Base-by-base conservation (phyloP, 1,140 invertebrate genomes). In the Samia ricini region DNA sequence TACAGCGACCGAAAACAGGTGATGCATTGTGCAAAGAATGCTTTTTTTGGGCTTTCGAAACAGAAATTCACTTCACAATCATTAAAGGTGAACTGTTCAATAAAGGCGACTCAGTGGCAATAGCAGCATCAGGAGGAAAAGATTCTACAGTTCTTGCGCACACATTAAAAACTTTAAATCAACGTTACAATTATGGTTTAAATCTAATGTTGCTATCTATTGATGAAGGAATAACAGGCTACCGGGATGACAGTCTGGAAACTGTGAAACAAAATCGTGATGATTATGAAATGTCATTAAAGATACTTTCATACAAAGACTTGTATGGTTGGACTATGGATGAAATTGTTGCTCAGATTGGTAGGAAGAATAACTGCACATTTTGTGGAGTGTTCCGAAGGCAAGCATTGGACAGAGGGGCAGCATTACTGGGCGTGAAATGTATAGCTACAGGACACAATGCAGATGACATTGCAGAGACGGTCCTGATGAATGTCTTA, bases 251-350 rank as follows among this genome's bases (percentile, higher is more conserved):
- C 87, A 99, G 98, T 88, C 92, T 99, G 33, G 95, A 99, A 90
- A 99, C 98, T 22, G 98, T 99, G 0, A 98, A 98, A 89, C 93
- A 96, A 83, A 99, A 99, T 81, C 92, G 96, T 74, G 94, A 95
- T 74, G 97, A 99, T 85, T 99, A 99, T 92, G 92, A 94, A 68
- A 95, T 99, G 88, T 96, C 98, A 36, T 91, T 99, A 24, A 99
- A 97, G 92, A 98, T 99, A 64, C 91, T 99, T 4, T 99, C 98
- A 0, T 99, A 99, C 85, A 95, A 99, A 92, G 98, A 99, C 71
- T 91, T 99, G 0, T 99, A 99, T 93, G 99, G 98, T 0, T 99
- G 99, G 99, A 99, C 98, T 19, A 99, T 99, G 99, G 99, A 99
- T 93, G 95, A 96, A 77, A 99, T 99, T 88, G 99, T 99, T 2